Percentiles rank a stretch among this genome's conserved stretches.
Conservation (phyloP, 1,140 invertebrate genomes). For the Samia ricini region DNA sequence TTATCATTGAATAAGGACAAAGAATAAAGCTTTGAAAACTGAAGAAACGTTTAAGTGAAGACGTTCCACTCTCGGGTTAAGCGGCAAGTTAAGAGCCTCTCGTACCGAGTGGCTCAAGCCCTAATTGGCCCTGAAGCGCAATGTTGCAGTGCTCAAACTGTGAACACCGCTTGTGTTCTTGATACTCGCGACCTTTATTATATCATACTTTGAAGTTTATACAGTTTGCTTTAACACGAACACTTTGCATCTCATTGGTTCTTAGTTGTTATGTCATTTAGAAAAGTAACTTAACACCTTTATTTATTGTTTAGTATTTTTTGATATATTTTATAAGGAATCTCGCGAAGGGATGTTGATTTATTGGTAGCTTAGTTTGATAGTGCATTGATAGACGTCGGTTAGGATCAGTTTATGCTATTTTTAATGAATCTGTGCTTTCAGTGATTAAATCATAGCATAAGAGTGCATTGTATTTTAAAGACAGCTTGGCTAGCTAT, state of each 20-base stretch:
- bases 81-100: slow-evolving; percentile 16
- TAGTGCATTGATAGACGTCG: too few relatives aligned
- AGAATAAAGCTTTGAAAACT: background rate
- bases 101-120: slow-evolving; percentile 7
- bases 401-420: too few relatives aligned
- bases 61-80: slow-evolving; percentile 9
- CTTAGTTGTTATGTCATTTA: too few relatives aligned
- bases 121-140: slow-evolving; percentile 28
- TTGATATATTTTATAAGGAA: too few relatives aligned
- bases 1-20: background rate
- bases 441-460: too few relatives aligned
- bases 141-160: slow-evolving; percentile 8
- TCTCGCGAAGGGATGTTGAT: too few relatives aligned
- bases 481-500: too few relatives aligned
- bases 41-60: slow-evolving; percentile 10
- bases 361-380: too few relatives aligned
- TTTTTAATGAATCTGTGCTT: too few relatives aligned
- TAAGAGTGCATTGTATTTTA: too few relatives aligned
- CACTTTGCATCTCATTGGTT: background rate
- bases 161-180: slow-evolving; percentile 5
- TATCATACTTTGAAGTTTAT: background rate
- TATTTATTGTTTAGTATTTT: too few relatives aligned
- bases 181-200: slow-evolving; percentile 5
- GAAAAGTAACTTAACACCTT: too few relatives aligned
- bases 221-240: background rate